phyloP scores from a whole-genome alignment of 1,140 invertebrate species.

The Saxidomus purpurata region DNA sequence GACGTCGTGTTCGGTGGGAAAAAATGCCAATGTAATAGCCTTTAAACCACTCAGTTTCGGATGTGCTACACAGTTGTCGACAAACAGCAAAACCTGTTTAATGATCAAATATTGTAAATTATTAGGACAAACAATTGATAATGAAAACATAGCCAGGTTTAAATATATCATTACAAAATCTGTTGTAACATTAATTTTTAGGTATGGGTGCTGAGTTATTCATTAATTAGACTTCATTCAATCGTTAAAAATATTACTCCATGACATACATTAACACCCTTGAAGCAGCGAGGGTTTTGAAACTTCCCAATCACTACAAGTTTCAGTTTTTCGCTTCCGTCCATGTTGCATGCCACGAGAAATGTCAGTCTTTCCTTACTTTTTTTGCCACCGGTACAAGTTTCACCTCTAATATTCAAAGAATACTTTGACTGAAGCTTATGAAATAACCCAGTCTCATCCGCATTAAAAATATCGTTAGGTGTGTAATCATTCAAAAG shows the following conservation, averaged over 20 bases:
- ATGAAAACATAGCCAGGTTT: neutral
- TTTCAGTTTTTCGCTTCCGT: conserved; percentile 70
- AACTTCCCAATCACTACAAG: conserved; percentile 70
- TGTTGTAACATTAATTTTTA: neutral
- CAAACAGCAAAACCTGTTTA: conserved; percentile 38
- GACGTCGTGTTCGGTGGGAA: conserved; percentile 69
- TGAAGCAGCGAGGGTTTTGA: conserved; percentile 86
- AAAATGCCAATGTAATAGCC: conserved; percentile 34
- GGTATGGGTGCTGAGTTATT: neutral
- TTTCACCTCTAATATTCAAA: conserved; percentile 13
- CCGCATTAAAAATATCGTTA: conserved; percentile 26
- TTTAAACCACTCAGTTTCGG: neutral
- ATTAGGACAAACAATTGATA: neutral
- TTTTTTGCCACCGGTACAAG: conserved; percentile 79
- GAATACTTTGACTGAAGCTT: conserved; percentile 19
- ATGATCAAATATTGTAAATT: neutral
- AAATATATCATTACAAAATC: neutral
- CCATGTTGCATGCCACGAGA: conserved; percentile 85
- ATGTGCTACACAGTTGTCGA: conserved; percentile 63
- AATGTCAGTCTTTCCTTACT: conserved; percentile 86
- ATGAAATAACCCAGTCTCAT: conserved; percentile 7
- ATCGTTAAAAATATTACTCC: neutral
- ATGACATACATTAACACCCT: conserved; percentile 75
- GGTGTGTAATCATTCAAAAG: conserved; percentile 34
- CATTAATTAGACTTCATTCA: neutral